Conservation (phyloP, 2,113 vertebrate genomes). For the Ptilorrhoa leucosticta region DNA sequence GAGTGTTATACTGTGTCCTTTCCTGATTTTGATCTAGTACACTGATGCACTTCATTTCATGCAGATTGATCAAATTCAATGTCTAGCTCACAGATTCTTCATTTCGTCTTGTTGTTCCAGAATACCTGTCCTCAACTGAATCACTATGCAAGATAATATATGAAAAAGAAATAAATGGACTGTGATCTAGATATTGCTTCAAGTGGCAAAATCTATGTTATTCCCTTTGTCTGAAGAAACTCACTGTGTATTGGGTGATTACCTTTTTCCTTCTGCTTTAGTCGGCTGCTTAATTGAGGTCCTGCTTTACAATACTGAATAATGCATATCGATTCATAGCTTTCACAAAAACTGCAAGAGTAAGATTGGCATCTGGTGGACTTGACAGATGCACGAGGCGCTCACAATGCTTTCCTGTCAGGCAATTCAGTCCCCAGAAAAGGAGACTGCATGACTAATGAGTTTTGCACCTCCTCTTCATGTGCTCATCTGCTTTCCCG, state of each 20-base stretch:
- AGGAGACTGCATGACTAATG: constrained; percentile 22
- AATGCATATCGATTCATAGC: constrained; percentile 20
- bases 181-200: background rate
- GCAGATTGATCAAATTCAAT: background rate
- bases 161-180: background rate
- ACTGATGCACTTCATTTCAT: background rate
- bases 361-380: constrained; percentile 53
- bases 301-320: constrained; percentile 3
- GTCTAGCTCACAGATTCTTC: background rate
- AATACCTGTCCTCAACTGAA: background rate
- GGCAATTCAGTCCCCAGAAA: constrained; percentile 39
- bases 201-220: background rate
- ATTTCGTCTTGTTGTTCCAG: background rate
- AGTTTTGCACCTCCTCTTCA: constrained; percentile 1
- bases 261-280: constrained; percentile 5
- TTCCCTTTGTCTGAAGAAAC: background rate
- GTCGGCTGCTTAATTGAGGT: background rate
- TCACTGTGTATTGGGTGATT: background rate
- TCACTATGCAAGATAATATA: background rate
- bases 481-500: background rate
- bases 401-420: constrained; percentile 25
- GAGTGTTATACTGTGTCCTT: background rate
- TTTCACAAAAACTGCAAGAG: background rate
- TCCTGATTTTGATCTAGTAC: background rate
- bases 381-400: constrained; percentile 18